Base-by-base conservation (phyloP, 2,888 invertebrate genomes). In the Ischnura elegans region DNA sequence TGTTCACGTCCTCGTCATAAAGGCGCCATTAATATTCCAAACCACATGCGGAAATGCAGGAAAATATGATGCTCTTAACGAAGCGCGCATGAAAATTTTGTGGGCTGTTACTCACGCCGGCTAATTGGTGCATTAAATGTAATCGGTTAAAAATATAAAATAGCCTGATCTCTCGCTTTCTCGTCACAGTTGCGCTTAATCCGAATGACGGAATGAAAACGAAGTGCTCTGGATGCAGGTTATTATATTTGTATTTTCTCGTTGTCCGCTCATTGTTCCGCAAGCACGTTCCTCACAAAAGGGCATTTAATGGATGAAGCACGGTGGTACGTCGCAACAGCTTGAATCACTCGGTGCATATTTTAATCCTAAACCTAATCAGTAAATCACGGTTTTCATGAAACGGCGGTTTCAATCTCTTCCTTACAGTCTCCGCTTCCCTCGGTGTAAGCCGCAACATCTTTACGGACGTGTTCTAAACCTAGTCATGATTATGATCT, bases 41-140 rank as follows among this genome's bases (percentile, higher is more conserved):
- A 36, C 36, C 76, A 76, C 25, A 36, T 13, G 36, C 13, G 76
- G 76, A 36, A 13, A 13, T 36, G 29, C 76, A 76, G 76, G 76
- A 76, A 76, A 76, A 76, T 36, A 76, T 36, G 76, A 76, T 76
- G 29, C 76, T 25, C 76, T 76, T 76, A 61, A 76, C 76, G 76
- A 76, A 13, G 36, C 76, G 16, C 13, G 29, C 36, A 76, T 76
- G 3, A 76, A 76, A 36, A 76, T 76, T 76, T n/a, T 76, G 76
- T 36, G 36, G 36, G 36, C 16, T 76, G 36, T 36, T 36, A 29
- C 13, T 36, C 76, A 76, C 36, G 76, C 13, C 36, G 36, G 16
- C 10, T 36, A 36, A 76, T 36, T 76, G 76, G 13, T 36, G 29
- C 76, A 76, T 76, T 76, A 76, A 76, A 29, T 76, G 36, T 76